Evolutionary conservation across 2,113 vertebrate species (phyloP), one percentile per base, ranked within the genome.

Genomic region (Oxyruncus cristatus): DNA sequence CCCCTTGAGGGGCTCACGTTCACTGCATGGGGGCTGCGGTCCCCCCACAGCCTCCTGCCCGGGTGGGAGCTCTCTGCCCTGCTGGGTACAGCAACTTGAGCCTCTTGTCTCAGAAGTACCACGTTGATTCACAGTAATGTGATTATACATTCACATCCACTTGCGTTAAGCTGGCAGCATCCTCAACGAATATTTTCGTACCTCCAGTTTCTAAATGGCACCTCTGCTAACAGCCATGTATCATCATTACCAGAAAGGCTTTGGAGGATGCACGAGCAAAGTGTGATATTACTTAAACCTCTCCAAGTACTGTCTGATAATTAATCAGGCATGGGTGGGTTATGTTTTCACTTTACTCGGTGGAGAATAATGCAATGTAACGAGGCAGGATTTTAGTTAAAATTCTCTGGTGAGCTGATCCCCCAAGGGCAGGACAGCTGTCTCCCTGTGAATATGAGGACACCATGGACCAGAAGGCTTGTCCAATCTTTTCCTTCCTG

Each of bases 191-290:
- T 94, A 49, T 92, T 89, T 94, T 77, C 80, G 58, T 93, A 44
- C 53, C 83, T 89, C 56, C 41, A 32, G 75, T 67, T 91, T 72
- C 79, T 78, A 91, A 92, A 83, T 61, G 93, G 92, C 68, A 53
- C 81, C 72, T 66, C 83, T 92, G 79, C 75, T 93, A 84, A 41
- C 52, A 92, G 76, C 91, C 67, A 81, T 90, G 83, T 21, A 72
- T 91, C 96, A 78, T 78, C 92, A 17, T 95, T 96, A 91, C 76
- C 65, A 93, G 94, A 27, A 30, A 58, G 50, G 78, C 81, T 93
- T 93, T 13, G 70, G 85, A 93, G 75, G 90, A 56, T 55, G 85
- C 88, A 77, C 4, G 1, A 88, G 78, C 55, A 37, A 90, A 90
- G 61, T 23, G 59, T 56, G 85, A 11, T 84, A 71, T 75, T 81